Evolutionary conservation across 2,888 invertebrate species (phyloP), one percentile per base, ranked within the genome.

Genomic region (Pristionchus exspectatus): DNA sequence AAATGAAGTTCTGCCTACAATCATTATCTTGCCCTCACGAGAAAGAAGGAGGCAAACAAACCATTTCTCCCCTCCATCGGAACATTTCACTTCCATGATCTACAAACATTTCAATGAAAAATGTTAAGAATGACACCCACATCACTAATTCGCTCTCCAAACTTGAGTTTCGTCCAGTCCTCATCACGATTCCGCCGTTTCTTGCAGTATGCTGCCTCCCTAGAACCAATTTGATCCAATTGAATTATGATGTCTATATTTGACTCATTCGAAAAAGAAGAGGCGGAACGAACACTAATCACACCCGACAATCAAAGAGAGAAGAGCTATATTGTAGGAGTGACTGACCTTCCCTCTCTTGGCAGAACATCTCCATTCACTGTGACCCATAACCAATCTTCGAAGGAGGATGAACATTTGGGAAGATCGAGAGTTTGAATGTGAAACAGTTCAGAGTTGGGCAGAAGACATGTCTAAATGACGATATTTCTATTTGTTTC

Each of bases 1-100:
- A 81, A 14, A 81, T 54, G 50, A 81, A 81, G 50, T 81, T 81
- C 50, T 81, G 81, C 81, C 81, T 81, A 81, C 81, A 81, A 77
- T 74, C 74, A 81, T 50, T 50, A n/a, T 54, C n/a, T 54, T 14
- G 50, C 7, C 24, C 10, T 54, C 50, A 16, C 12, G 50, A 27
- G 54, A 54, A 44, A 9, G 38, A 14, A 12, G 27, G 27, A 54
- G 27, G 2, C 50, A 81, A 50, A 81, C 81, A 81, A 81, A 81
- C 81, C 81, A 81, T 54, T 81, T 50, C 2, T 81, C n/a, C 9
- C 50, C n/a, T n/a, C 81, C 54, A 12, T 81, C 50, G 16, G 44
- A 16, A 54, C 81, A 81, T 50, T 27, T 9, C 9, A 81, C 81
- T 16, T 81, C 81, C 3, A 81, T 81, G n/a, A 81, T 54, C 81